Percentiles rank a stretch among this genome's conserved stretches.
Evolutionary conservation across 2,888 invertebrate genomes (phyloP).

Genomic region (Scotopteryx bipunctaria): DNA sequence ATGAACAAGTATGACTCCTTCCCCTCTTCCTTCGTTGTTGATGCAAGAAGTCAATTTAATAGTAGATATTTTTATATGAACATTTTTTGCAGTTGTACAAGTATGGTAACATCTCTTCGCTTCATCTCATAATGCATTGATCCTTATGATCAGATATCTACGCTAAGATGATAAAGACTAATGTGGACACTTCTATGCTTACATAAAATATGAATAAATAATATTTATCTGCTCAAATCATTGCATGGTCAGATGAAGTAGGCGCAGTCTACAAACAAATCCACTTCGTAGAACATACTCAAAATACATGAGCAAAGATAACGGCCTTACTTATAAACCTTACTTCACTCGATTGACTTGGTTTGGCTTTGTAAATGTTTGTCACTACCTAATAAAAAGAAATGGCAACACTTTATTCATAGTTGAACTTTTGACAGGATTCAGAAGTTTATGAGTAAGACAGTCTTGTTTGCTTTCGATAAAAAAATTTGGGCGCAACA

Average conservation of each 20-base stretch:
- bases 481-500: background rate
- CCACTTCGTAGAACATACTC: background rate
- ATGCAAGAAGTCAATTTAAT: conserved; percentile 31
- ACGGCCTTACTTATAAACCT: no score
- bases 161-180: no score
- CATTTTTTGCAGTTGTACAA: background rate
- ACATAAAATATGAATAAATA: background rate
- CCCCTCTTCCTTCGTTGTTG: conserved; percentile 19
- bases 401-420: no score
- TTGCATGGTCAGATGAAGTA: conserved; percentile 7
- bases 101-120: background rate
- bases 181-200: no score
- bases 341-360: no score
- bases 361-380: no score
- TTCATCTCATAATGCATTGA: conserved; percentile 2
- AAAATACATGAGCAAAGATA: no score
- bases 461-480: conserved; percentile 1
- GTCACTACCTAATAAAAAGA: no score
- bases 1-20: conserved; percentile 23
- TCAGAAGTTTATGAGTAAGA: no score
- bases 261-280: background rate
- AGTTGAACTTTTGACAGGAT: no score
- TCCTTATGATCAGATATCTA: no score
- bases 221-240: background rate
- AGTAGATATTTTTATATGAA: conserved; percentile 28